Conservation (phyloP, 2,888 invertebrate genomes). For the Drepanosiphum platanoidis region DNA sequence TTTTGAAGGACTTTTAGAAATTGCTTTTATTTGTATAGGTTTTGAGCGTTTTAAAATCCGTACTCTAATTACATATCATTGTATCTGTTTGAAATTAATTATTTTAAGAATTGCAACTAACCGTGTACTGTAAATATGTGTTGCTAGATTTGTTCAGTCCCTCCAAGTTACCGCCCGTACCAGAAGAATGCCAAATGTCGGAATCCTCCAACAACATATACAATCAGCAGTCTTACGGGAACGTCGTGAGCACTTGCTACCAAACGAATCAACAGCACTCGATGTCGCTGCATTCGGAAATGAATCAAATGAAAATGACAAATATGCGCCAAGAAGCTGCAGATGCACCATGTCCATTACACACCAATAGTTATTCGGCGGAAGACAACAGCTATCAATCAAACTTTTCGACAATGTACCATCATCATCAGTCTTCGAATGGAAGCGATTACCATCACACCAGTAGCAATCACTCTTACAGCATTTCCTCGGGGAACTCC, state of each 20-base stretch:
- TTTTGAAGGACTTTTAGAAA: too few relatives aligned
- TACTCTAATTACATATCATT: too few relatives aligned
- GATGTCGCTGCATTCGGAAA: conserved; percentile 53
- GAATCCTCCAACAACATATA: conserved; percentile 51
- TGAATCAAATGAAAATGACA: conserved; percentile 59
- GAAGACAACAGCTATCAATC: conserved; percentile 46
- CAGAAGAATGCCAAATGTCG: conserved; percentile 69
- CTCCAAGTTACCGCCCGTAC: conserved; percentile 73
- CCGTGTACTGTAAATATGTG: neutral
- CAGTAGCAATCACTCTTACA: conserved; percentile 37
- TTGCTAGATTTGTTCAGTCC: conserved; percentile 71
- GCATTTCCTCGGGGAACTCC: conserved; percentile 34
- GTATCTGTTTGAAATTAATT: too few relatives aligned
- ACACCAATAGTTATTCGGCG: conserved; percentile 25
- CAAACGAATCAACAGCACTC: conserved; percentile 52
- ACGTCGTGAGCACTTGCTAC: conserved; percentile 48
- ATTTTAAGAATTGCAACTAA: too few relatives aligned
- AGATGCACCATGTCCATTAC: conserved; percentile 48
- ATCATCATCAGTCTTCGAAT: conserved; percentile 53
- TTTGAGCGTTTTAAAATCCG: too few relatives aligned
- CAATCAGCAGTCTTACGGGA: conserved; percentile 58
- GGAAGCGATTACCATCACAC: conserved; percentile 39
- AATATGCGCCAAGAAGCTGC: conserved; percentile 48
- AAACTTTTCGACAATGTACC: conserved; percentile 48
- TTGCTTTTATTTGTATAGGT: too few relatives aligned